phyloP scores from a whole-genome alignment of 1,140 invertebrate species.

The Vollenhovia emeryi region DNA sequence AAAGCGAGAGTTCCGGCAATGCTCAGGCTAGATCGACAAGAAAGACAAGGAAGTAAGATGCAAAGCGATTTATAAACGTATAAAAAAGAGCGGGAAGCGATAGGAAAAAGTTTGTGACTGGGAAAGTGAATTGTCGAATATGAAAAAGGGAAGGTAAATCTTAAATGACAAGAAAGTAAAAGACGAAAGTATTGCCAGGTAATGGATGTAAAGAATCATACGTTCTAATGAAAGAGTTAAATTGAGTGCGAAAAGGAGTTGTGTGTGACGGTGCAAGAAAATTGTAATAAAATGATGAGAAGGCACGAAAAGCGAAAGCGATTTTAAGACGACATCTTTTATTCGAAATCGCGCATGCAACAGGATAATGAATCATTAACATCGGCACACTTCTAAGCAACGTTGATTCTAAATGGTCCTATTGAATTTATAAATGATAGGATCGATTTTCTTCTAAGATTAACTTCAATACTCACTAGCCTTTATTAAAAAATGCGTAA shows the following conservation, averaged over 20 bases:
- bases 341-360: conserved; percentile 22
- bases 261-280: conserved; percentile 23
- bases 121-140: conserved; percentile 13
- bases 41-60: neutral
- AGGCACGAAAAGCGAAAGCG: conserved; percentile 18
- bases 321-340: conserved; percentile 10
- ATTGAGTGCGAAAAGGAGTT: conserved; percentile 1
- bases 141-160: neutral
- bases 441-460: neutral
- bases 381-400: neutral
- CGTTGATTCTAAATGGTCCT: conserved; percentile 1
- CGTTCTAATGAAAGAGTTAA: conserved; percentile 16
- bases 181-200: neutral
- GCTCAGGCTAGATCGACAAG: neutral
- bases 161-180: neutral
- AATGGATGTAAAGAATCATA: neutral
- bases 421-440: neutral
- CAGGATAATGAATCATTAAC: neutral
- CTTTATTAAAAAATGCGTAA: neutral
- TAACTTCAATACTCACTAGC: neutral
- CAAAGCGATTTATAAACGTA: neutral
- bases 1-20: conserved; percentile 22
- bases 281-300: conserved; percentile 22
- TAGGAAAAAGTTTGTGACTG: neutral
- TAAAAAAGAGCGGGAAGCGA: neutral